Conservation (phyloP, 2,888 invertebrate species). For the Morpho deidamia region DNA sequence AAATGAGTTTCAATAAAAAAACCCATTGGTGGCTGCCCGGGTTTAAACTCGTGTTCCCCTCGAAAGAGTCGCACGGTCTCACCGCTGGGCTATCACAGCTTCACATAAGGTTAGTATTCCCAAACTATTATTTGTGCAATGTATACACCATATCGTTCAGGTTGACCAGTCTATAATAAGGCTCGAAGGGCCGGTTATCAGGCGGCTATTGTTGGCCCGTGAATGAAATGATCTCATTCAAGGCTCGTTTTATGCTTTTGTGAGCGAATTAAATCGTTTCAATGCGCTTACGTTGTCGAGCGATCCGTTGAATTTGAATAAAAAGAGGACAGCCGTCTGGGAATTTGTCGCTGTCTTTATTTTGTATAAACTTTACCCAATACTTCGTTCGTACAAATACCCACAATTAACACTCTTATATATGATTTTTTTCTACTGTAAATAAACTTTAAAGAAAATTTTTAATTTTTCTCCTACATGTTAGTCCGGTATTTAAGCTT, state of each 20-base stretch:
- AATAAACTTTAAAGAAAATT: no score
- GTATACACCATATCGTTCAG: constrained; percentile 5
- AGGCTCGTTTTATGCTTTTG: constrained; percentile 15
- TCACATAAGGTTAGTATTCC: no score
- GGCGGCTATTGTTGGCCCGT: constrained; percentile 3
- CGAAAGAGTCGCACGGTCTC: no score
- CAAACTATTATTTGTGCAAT: neutral
- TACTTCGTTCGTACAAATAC: neutral
- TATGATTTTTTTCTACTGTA: no score
- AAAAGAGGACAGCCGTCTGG: constrained; percentile 16
- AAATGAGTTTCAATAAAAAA: no score
- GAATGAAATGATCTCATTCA: constrained; percentile 14
- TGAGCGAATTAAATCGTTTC: constrained; percentile 18
- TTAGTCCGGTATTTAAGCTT: no score
- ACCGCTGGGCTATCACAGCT: no score
- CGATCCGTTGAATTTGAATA: constrained; percentile 2
- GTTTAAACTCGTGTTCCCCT: no score
- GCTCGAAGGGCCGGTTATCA: constrained; percentile 9
- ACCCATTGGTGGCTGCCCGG: no score
- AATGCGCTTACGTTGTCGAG: constrained; percentile 21
- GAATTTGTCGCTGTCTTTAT: constrained; percentile 3
- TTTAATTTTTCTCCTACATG: no score
- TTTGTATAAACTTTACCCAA: neutral
- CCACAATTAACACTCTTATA: no score
- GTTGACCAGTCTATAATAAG: constrained; percentile 15